These are phyloP conservation scores for Acipenser ruthenus DNA, from an alignment of 2,797 vertebrate species.

Conservation along the genomic window DNA sequence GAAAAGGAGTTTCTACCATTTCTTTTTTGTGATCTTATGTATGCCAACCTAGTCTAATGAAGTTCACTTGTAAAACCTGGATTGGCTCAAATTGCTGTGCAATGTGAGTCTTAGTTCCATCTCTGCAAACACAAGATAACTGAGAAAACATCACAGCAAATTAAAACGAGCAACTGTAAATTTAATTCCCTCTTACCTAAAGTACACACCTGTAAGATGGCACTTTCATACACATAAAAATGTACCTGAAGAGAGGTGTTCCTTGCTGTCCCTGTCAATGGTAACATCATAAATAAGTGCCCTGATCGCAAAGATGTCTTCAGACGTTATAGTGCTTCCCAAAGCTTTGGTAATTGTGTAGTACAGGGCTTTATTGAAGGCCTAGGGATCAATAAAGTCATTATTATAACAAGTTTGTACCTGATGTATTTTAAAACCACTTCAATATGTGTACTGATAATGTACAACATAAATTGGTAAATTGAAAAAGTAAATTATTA, in stretches of 20 bases:
- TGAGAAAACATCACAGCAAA: too few relatives aligned
- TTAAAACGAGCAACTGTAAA: constrained; percentile 10
- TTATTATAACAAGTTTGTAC: not conserved
- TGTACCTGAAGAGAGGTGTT: constrained; percentile 13
- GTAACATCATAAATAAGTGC: constrained; percentile 45
- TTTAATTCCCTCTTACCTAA: constrained; percentile 20
- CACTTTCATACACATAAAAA: constrained; percentile 11
- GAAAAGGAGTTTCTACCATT: too few relatives aligned
- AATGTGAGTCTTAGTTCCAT: too few relatives aligned
- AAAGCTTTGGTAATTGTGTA: constrained; percentile 53
- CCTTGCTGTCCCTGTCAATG: constrained; percentile 18
- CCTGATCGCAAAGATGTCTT: constrained; percentile 51
- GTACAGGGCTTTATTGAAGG: constrained; percentile 69
- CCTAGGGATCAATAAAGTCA: constrained; percentile 38
- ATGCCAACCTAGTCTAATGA: too few relatives aligned
- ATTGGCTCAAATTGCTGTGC: too few relatives aligned
- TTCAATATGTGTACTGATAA: too few relatives aligned
- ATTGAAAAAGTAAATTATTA: too few relatives aligned
- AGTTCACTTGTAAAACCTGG: too few relatives aligned
- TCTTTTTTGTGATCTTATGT: too few relatives aligned
- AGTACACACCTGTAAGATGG: constrained; percentile 14
- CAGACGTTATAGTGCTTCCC: constrained; percentile 42
- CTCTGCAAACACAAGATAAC: too few relatives aligned
- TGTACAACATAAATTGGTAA: too few relatives aligned
- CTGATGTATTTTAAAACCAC: too few relatives aligned